Evolutionary conservation across 1,140 invertebrate genomes (phyloP).

Genomic region (Geopemphigus sp.): DNA sequence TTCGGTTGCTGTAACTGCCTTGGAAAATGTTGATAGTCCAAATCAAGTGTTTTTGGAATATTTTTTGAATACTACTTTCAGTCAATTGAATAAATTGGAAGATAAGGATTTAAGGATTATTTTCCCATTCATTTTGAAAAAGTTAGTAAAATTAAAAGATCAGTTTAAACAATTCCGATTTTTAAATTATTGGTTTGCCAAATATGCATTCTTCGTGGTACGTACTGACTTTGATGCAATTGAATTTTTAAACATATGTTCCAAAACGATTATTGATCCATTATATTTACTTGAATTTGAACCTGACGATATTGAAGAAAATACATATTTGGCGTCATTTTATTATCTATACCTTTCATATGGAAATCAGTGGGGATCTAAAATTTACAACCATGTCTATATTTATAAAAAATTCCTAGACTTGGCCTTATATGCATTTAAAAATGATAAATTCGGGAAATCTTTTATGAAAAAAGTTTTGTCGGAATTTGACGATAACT

Average conservation of each 20-base stretch:
- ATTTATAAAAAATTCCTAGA: background rate
- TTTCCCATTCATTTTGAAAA: background rate
- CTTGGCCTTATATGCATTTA: conserved; percentile 11
- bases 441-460: conserved; percentile 6
- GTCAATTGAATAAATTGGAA: background rate
- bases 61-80: background rate
- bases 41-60: background rate
- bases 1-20: background rate
- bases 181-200: conserved; percentile 4
- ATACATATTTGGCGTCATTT: conserved; percentile 6
- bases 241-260: background rate
- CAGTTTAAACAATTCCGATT: background rate
- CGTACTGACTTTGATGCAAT: background rate
- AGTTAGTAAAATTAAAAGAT: conserved; percentile 12
- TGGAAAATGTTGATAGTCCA: conserved; percentile 9
- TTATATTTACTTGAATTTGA: conserved; percentile 32
- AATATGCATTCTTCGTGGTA: background rate
- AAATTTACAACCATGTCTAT: conserved; percentile 12
- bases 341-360: conserved; percentile 19
- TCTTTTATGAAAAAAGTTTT: conserved; percentile 8
- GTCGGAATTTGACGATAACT: conserved; percentile 1
- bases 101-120: background rate
- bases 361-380: conserved; percentile 9
- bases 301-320: conserved; percentile 2
- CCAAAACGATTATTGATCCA: conserved; percentile 5